Conservation (phyloP, 2,113 vertebrate genomes). For the Gavia stellata region DNA sequence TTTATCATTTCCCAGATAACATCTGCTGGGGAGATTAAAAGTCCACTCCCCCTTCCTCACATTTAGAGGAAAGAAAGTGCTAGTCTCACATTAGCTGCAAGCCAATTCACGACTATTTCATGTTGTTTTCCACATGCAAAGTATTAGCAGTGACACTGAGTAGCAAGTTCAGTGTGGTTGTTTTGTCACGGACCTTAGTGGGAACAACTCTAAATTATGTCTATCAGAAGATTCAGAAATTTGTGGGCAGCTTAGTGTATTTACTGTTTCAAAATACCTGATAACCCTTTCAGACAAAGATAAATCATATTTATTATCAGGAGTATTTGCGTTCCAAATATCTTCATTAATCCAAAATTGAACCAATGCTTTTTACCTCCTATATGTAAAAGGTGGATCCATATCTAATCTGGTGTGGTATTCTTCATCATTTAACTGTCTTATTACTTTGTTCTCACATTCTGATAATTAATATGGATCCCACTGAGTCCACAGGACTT, state of each 20-base stretch:
- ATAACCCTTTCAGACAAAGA: not conserved
- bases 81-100: not conserved
- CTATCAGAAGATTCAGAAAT: not conserved
- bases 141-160: not conserved
- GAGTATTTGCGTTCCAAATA: not conserved
- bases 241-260: not conserved
- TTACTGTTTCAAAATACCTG: not conserved
- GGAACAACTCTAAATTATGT: not conserved
- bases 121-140: not conserved
- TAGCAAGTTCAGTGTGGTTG: not conserved
- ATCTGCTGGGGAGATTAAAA: not conserved
- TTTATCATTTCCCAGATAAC: not conserved
- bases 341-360: slow-evolving; percentile 17
- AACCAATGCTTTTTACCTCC: not conserved
- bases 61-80: not conserved
- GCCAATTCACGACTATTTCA: not conserved
- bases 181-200: not conserved
- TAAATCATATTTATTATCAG: not conserved
- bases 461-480: slow-evolving; percentile 34
- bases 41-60: not conserved
- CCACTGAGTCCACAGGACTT: not conserved
- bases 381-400: slow-evolving; percentile 13
- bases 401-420: slow-evolving; percentile 3
- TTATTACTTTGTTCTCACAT: slow-evolving; percentile 19
- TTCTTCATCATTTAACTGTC: slow-evolving; percentile 21